Conservation (phyloP, 2,113 vertebrate species). For the Taurulus bubalis region DNA sequence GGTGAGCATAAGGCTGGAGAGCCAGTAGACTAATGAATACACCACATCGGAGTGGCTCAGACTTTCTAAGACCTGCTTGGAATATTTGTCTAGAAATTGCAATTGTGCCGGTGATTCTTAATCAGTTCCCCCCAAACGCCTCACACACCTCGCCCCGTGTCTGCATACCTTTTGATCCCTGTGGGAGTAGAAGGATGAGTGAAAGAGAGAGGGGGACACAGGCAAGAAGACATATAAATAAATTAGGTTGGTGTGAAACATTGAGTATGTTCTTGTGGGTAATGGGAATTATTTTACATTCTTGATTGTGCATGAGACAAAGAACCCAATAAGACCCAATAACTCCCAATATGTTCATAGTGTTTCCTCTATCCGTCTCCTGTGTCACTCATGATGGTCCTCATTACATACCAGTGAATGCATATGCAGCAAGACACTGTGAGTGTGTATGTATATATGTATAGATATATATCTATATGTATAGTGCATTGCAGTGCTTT, state of each 20-base stretch:
- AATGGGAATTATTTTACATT: constrained; percentile 26
- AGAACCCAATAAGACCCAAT: background rate
- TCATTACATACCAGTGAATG: constrained; percentile 17
- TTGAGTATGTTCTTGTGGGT: background rate
- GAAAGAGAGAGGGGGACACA: constrained; percentile 19
- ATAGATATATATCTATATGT: background rate
- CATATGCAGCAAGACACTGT: constrained; percentile 5
- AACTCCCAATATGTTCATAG: background rate
- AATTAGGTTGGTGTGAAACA: background rate
- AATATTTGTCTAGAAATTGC: constrained; percentile 61
- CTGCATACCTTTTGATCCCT: constrained; percentile 57
- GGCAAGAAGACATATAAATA: constrained; percentile 26
- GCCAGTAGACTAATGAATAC: constrained; percentile 60
- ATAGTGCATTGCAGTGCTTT: background rate
- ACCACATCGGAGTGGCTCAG: constrained; percentile 44
- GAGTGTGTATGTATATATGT: background rate
- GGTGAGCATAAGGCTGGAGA: constrained; percentile 65
- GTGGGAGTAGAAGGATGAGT: constrained; percentile 34
- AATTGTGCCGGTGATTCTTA: constrained; percentile 31
- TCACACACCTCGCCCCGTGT: constrained; percentile 22
- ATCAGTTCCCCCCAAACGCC: background rate
- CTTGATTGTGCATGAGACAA: constrained; percentile 22
- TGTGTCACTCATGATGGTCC: constrained; percentile 11
- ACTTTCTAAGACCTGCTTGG: constrained; percentile 63
- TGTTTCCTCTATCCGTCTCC: constrained; percentile 5